Base-by-base conservation (phyloP, 2,888 invertebrate genomes). In the Andrena camellia region DNA sequence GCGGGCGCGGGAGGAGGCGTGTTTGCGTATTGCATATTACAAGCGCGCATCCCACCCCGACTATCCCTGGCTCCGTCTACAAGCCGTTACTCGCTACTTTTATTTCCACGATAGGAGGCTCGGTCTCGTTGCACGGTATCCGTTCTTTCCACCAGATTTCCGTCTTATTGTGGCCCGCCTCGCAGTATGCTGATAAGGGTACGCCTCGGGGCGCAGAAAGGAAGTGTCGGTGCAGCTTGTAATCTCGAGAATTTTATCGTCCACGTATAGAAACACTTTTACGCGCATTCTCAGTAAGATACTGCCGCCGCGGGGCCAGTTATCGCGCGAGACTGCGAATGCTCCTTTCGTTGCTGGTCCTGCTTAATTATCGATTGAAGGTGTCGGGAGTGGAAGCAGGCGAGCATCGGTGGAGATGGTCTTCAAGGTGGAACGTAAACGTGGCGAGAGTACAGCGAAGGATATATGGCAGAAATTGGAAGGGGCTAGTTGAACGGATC, bases 81-180 rank as follows among this genome's bases (percentile, higher is more conserved):
- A 59, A 73, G 62, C 71, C 80, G 76, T 83, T 83, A 74, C 64
- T 78, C 70, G 72, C 70, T 77, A 87, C 86, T 87, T 87, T 87
- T 87, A 85, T 87, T 87, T 87, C 83, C 75, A 77, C 81, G 86
- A 86, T 86, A 86, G 83, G 83, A 78, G 72, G 78, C 57, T 80
- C 87, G 78, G 66, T 85, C 85, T 77, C 86, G 71, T 85, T 73
- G 80, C 85, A 77, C 80, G 87, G 87, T 86, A 88, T 88, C 89
- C 86, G 84, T 87, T 85, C 87, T 81, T 89, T 89, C 88, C 88
- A 81, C 81, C 87, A 89, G 88, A 89, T 89, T 89, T 89, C 88
- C 86, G 89, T 86, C 89, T 88, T 83, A 89, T 89, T 89, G 88
- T 89, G 83, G 42, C 13, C 84, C 83, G 81, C 81, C 63, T 79